Evolutionary conservation across 2,113 vertebrate species (phyloP).

Genomic region (Cynopterus brachyotis): DNA sequence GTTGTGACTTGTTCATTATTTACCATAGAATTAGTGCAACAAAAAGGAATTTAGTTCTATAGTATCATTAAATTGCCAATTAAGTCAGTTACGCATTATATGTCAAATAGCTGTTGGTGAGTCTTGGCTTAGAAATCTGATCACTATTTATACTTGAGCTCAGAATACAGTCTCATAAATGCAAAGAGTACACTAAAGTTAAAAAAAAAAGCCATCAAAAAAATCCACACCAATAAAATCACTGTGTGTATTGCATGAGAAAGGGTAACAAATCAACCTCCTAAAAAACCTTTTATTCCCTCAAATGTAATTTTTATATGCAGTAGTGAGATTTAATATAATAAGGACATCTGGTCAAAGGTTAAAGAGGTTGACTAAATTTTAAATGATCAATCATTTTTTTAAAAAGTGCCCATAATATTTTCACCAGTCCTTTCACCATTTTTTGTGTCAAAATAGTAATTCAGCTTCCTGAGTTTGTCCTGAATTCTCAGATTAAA

Average conservation of each 20-base stretch:
- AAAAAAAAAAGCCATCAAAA: background rate
- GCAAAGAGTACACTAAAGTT: background rate
- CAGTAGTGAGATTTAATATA: background rate
- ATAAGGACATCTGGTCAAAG: background rate
- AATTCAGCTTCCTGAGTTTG: background rate
- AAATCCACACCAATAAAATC: background rate
- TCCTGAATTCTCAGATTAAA: background rate
- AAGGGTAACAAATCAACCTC: background rate
- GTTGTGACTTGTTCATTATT: background rate
- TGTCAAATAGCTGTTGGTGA: background rate
- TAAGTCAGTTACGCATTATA: background rate
- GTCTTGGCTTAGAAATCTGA: background rate
- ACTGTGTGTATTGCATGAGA: background rate
- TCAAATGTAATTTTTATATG: background rate
- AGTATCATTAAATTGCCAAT: background rate
- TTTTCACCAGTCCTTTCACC: background rate
- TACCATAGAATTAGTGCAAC: background rate
- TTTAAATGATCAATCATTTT: conserved; percentile 11
- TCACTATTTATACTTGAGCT: background rate
- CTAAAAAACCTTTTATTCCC: background rate
- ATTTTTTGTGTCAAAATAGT: background rate
- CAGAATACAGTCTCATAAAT: background rate
- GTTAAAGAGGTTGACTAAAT: conserved; percentile 23
- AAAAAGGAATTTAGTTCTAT: background rate
- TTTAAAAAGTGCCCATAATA: background rate